Evolutionary conservation across 2,797 vertebrate genomes (phyloP), one percentile per base, ranked within the genome.

Genomic region (Leptoclinus maculatus): DNA sequence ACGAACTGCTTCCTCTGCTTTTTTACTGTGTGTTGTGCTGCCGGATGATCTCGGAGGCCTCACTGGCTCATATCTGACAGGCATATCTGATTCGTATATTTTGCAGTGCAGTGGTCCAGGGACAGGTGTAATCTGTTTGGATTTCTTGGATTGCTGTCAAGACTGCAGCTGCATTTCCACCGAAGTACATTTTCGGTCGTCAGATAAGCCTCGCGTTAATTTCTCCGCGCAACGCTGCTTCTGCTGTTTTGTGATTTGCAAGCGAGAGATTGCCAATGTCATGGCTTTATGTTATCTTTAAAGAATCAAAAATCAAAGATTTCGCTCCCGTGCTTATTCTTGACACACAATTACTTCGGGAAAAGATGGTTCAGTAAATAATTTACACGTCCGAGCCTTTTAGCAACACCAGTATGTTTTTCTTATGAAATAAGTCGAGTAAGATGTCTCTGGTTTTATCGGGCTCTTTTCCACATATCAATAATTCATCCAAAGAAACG

Each of bases 101-200:
- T 82, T 81, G 76, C 83, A 27, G 78, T 23, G 84, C 84, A 13
- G 65, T 57, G 74, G 82, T 80, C 60, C 66, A 32, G 64, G 62
- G 76, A 83, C 79, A 83, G 73, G 79, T 86, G 87, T 87, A 87
- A 91, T 90, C 83, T 84, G 76, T 84, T 76, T 78, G 47, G 73
- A 86, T 87, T 85, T 87, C 36, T 78, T 63, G 21, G 39, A 63
- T 64, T 74, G 56, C 76, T 76, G 66, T 87, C 65, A 69, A 60
- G 60, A 71, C 79, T 23, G 72, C 71, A 71, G 67, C 74, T 79
- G 70, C 60, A 79, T 83, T 87, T 86, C 58, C 47, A 38, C 41
- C 17, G 4, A 27, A 65, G 39, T 51, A n/a, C 54, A 25, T 62
- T 54, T 71, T 68, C 49, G 68, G 49, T 36, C 16, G 19, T 65